Base-by-base conservation (phyloP, 1,140 invertebrate species). In the Lerema accius region DNA sequence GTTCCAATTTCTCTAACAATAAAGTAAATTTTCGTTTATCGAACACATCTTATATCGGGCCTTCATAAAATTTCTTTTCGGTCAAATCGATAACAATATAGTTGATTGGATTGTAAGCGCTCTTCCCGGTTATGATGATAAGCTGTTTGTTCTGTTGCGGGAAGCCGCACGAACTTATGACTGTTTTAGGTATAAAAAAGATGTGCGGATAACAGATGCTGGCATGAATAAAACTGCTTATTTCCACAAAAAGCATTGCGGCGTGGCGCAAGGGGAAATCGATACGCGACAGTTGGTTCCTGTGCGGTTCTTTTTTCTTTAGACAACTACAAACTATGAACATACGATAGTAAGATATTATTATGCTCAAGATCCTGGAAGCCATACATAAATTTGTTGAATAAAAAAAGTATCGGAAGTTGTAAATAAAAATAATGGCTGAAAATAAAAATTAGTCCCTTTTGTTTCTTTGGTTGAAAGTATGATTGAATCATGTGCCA, bases 151-250 rank as follows among this genome's bases (percentile, higher is more conserved):
- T 73, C 61, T 65, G 49, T 67, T 63, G 3, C 56, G 43, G 15
- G 69, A 82, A 77, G 63, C 68, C 74, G 55, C 79, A 75, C 55
- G 67, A 82, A 67, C 74, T 59, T 80, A 75, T 51, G 69, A 82
- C 68, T 69, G 69, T 58, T 46, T 71, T 66, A 68, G 67, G 51
- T 63, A 73, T 75, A 80, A 84, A 81, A 77, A 77, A 74, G 66
- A 75, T 69, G 59, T 48, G 60, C 71, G 73, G 74, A 80, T 71
- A 75, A 40, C 80, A 80, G 72, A 81, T 82, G 75, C 80, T 66
- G 69, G 63, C 49, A 60, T 67, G 63, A 73, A 76, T 67, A 75
- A 79, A 81, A 80, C 46, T 72, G 61, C 68, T 73, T 71, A 69
- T 60, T 51, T 55, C 40, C 61, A 68, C 63, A 79, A 78, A 79